Percentiles rank a stretch among this genome's conserved stretches.
These are phyloP conservation scores for Philonicus albiceps DNA, from an alignment of 2,888 invertebrate genomes.

Conservation along the genomic window DNA sequence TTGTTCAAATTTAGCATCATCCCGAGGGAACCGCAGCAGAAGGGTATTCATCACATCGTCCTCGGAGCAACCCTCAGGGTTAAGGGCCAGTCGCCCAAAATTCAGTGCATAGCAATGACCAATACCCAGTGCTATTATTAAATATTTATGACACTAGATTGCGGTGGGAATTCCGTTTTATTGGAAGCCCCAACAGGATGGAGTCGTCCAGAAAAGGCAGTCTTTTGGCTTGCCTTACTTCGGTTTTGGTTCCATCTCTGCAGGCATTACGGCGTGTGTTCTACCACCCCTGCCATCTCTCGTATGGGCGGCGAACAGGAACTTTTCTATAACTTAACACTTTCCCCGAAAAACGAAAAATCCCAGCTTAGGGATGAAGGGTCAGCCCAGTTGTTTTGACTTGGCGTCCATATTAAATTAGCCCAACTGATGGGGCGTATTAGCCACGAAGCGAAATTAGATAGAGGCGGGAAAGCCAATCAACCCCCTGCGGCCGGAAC, in stretches of 20 bases:
- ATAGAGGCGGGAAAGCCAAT: slow-evolving; percentile 34
- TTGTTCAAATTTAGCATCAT: not conserved
- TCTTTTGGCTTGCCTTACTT: not conserved
- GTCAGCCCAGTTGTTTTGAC: slow-evolving; percentile 18
- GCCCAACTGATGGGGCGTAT: slow-evolving; percentile 28
- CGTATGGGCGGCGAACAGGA: not conserved
- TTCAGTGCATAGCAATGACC: slow-evolving; percentile 29
- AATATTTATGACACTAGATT: slow-evolving; percentile 45
- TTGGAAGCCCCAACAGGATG: slow-evolving; percentile 25
- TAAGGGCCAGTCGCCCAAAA: not conserved
- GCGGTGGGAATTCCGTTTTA: slow-evolving; percentile 43
- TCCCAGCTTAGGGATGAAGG: not conserved
- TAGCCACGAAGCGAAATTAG: slow-evolving; percentile 23
- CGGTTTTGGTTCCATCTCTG: not conserved
- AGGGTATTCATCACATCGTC: slow-evolving; percentile 25
- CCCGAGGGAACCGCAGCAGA: not conserved
- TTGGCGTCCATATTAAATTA: slow-evolving; percentile 27
- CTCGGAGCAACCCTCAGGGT: not conserved
- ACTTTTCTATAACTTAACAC: slow-evolving; percentile 31
- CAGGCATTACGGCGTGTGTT: not conserved
- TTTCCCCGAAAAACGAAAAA: slow-evolving; percentile 13
- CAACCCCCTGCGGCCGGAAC: not conserved
- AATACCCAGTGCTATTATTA: slow-evolving; percentile 44
- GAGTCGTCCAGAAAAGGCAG: not conserved
- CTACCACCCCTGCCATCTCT: not conserved